Percentiles rank a stretch among this genome's conserved stretches.
Evolutionary conservation across 1,140 invertebrate genomes (phyloP).

Genomic region (Zophobas morio): DNA sequence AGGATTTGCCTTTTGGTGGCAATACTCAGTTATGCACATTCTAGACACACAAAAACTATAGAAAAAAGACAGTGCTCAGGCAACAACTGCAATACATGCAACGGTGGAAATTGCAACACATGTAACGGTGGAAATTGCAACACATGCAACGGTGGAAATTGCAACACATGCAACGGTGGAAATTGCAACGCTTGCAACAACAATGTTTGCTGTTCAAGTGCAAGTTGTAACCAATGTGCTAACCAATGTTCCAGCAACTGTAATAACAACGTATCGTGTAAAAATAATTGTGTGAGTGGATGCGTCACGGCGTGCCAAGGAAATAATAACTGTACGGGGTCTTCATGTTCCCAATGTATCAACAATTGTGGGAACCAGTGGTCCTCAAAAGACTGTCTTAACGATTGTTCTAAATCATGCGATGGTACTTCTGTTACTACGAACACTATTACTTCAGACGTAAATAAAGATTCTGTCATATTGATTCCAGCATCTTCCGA

Average conservation of each 20-base stretch:
- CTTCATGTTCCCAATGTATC: neutral
- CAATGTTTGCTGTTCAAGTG: constrained; percentile 7
- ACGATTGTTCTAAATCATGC: neutral
- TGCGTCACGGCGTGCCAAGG: neutral
- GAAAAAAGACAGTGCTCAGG: constrained; percentile 10
- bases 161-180: constrained; percentile 6
- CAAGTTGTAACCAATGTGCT: constrained; percentile 17
- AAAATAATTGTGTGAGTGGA: constrained; percentile 16
- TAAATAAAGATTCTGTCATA: neutral
- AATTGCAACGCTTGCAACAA: constrained; percentile 5
- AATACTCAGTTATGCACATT: neutral
- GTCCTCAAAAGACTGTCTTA: neutral
- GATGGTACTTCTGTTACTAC: neutral
- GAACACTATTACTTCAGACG: too few relatives aligned
- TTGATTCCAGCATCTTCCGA: neutral
- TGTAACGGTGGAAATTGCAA: neutral
- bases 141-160: neutral
- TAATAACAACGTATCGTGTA: neutral
- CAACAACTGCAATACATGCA: too few relatives aligned
- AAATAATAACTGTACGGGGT: neutral
- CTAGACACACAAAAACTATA: neutral
- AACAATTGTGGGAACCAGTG: constrained; percentile 3
- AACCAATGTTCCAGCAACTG: constrained; percentile 19
- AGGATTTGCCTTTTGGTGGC: neutral
- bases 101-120: too few relatives aligned